A percentile compares a stretch with the other conserved stretches of the same genome.
These are phyloP conservation scores for Pipistrellus nathusii DNA, from an alignment of 2,797 vertebrate genomes.

Conservation along the genomic window DNA sequence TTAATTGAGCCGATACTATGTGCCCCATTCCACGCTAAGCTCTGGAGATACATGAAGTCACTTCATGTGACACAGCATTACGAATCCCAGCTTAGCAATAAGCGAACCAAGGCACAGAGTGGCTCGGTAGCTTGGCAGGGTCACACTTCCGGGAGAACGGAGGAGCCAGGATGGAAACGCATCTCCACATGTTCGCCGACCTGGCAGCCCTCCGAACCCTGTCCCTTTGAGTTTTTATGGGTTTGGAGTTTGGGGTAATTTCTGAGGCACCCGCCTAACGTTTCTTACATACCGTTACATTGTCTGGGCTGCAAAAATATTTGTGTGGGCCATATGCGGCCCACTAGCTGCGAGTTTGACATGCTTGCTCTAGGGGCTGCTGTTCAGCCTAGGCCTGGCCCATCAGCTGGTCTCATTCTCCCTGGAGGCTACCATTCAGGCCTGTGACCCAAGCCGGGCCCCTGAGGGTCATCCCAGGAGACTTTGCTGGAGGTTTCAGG, in stretches of 20 bases:
- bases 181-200: not conserved
- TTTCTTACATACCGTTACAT: no score
- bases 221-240: not conserved
- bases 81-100: not conserved
- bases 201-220: not conserved
- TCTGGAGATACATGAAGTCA: not conserved
- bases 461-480: not conserved
- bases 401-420: not conserved
- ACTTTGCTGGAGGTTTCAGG: not conserved
- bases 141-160: not conserved
- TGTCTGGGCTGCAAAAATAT: no score
- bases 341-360: no score
- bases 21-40: not conserved
- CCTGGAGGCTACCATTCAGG: not conserved
- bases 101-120: not conserved
- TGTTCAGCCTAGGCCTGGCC: not conserved
- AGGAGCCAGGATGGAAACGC: not conserved
- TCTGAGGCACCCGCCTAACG: not conserved
- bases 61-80: not conserved
- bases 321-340: no score
- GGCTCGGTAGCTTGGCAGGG: not conserved
- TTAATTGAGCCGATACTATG: not conserved
- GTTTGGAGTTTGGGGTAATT: not conserved
- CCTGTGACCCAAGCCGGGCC: not conserved
- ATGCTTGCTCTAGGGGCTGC: not conserved